A percentile compares a stretch with the other conserved stretches of the same genome.
Conservation (phyloP, 2,888 invertebrate genomes). For the Ethmia dodecea region DNA sequence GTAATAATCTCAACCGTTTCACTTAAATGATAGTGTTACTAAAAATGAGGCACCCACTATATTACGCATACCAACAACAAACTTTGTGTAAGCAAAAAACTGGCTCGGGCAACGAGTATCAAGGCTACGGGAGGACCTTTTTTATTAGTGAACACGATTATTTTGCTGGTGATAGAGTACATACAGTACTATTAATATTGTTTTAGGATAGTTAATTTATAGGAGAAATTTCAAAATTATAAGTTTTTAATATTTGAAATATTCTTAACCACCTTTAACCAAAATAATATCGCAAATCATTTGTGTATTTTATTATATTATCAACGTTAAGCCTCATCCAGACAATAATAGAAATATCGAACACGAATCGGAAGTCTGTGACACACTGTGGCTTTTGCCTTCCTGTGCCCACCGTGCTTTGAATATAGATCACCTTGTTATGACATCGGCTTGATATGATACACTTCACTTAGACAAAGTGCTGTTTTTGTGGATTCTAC, state of each 20-base stretch:
- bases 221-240: too few relatives aligned
- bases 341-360: slow-evolving; percentile 61
- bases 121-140: slow-evolving; percentile 10
- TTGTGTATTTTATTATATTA: too few relatives aligned
- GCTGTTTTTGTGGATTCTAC: slow-evolving; percentile 31
- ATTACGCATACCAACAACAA: slow-evolving; percentile 12
- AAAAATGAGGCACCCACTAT: slow-evolving; percentile 6
- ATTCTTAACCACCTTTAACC: too few relatives aligned
- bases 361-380: slow-evolving; percentile 57
- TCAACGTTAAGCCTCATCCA: too few relatives aligned
- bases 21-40: too few relatives aligned
- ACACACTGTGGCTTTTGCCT: slow-evolving; percentile 65
- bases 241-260: too few relatives aligned
- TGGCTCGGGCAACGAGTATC: slow-evolving; percentile 1
- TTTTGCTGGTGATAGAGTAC: too few relatives aligned
- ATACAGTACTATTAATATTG: too few relatives aligned
- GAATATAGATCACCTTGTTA: slow-evolving; percentile 54
- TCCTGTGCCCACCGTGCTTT: slow-evolving; percentile 44
- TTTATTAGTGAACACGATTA: slow-evolving; percentile 7
- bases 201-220: too few relatives aligned
- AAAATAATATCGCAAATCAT: too few relatives aligned
- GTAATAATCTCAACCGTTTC: too few relatives aligned
- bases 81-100: slow-evolving; percentile 5
- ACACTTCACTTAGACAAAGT: slow-evolving; percentile 42
- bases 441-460: slow-evolving; percentile 40